Evolutionary conservation across 2,113 vertebrate genomes (phyloP).

Genomic region (Euleptes europaea): DNA sequence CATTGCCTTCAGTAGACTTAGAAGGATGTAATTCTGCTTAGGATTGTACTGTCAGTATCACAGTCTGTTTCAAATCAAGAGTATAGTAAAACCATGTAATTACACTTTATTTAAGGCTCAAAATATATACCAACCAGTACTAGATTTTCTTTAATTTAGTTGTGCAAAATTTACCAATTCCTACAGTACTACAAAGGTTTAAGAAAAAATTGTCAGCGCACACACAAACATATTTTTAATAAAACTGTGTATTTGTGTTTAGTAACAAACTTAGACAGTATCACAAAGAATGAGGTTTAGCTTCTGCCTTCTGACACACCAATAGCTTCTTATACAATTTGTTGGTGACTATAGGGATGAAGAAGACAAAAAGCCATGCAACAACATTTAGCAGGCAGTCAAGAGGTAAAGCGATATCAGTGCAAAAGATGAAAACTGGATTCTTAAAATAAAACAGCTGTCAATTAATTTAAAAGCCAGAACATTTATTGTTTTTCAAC

Average conservation of each 20-base stretch:
- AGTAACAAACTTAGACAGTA: slow-evolving; percentile 37
- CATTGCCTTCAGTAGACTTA: too few species aligned
- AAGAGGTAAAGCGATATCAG: slow-evolving; percentile 56
- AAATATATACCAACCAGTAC: slow-evolving; percentile 63
- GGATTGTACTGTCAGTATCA: neutral
- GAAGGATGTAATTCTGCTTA: too few species aligned
- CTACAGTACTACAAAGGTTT: slow-evolving; percentile 60
- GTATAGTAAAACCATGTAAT: slow-evolving; percentile 36
- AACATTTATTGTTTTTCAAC: slow-evolving; percentile 75
- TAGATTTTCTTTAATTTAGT: slow-evolving; percentile 58
- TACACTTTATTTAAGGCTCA: slow-evolving; percentile 52
- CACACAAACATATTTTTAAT: slow-evolving; percentile 61
- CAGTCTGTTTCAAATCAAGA: slow-evolving; percentile 25
- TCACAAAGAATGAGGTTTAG: slow-evolving; percentile 51
- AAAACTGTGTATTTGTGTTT: slow-evolving; percentile 61
- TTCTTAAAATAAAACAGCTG: slow-evolving; percentile 72
- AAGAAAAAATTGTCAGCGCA: slow-evolving; percentile 59
- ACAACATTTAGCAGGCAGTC: slow-evolving; percentile 52
- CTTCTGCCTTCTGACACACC: slow-evolving; percentile 55
- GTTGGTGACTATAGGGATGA: slow-evolving; percentile 34
- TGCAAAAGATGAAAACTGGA: slow-evolving; percentile 64
- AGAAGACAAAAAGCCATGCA: slow-evolving; percentile 71
- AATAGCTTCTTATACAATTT: slow-evolving; percentile 52
- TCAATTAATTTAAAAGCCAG: slow-evolving; percentile 63
- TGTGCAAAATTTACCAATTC: slow-evolving; percentile 58